phyloP scores from a whole-genome alignment of 2,113 vertebrate species.

The Alethe diademata region DNA sequence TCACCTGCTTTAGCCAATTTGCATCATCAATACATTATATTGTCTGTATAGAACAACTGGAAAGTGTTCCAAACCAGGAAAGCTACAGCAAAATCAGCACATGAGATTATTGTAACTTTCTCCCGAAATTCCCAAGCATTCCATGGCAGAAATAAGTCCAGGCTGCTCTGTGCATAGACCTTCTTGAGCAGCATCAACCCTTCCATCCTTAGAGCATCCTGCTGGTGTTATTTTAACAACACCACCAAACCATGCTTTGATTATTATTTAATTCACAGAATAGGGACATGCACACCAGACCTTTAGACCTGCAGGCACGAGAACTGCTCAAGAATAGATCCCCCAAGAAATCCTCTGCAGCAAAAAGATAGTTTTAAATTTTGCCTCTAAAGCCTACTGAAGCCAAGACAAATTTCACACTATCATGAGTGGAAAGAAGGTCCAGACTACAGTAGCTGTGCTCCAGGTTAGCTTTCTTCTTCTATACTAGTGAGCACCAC shows the following conservation, averaged over 20 bases:
- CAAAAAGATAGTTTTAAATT: background rate
- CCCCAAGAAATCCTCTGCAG: background rate
- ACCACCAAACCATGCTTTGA: background rate
- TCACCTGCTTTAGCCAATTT: background rate
- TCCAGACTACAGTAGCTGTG: background rate
- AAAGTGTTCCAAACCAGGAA: background rate
- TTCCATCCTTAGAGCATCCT: background rate
- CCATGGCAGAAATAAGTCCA: background rate
- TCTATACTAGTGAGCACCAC: background rate
- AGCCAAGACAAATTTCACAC: background rate
- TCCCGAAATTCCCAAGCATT: background rate
- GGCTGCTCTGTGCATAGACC: background rate
- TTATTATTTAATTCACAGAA: background rate
- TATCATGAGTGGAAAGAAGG: background rate
- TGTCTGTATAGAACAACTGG: background rate
- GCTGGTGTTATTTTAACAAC: background rate
- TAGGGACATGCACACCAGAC: background rate
- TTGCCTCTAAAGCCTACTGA: background rate
- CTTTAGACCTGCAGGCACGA: background rate
- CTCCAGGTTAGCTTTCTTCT: background rate
- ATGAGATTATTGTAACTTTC: background rate
- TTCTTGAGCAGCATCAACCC: background rate
- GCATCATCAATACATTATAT: background rate
- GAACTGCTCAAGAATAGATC: background rate
- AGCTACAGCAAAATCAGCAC: background rate